Base-by-base conservation (phyloP, 2,888 invertebrate genomes). In the Callyntrura sp. region DNA sequence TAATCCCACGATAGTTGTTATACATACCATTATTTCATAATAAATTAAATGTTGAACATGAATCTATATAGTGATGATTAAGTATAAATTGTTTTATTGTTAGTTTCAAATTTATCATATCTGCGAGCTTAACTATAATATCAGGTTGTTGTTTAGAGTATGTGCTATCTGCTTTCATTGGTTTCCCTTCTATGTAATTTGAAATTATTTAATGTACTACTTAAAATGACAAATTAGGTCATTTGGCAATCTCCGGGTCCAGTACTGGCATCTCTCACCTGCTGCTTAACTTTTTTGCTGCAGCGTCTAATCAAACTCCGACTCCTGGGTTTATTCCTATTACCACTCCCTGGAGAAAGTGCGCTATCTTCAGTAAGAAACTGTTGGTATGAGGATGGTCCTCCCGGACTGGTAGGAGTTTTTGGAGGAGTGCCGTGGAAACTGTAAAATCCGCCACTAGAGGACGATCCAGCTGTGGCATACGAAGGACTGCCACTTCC, bases 251-350 rank as follows among this genome's bases (percentile, higher is more conserved):
- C 96, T 92, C 97, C 96, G 35, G 95, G 95, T 89, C 94, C 95
- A 83, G 94, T 95, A 93, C 96, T 96, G 73, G 96, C 96, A 93
- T 97, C 97, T 92, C 96, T 95, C 93, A 97, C 96, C 95, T 97
- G 97, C 94, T 97, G 97, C 94, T 97, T 97, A 91, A 97, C 96
- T 95, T 97, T 97, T 93, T 97, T 96, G 93, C 97, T 97, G 88
- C 97, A 96, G 91, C 97, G 95, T 92, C 98, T 95, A 93, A 98
- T 97, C 90, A 98, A 95, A 90, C 97, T 97, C 90, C 97, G 95
- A 94, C 96, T 81, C 20, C 97, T 95, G 0, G 96, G 96, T 93
- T 96, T 96, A 91, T 87, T 65, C 28, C 70, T 60, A 81, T 70
- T 89, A 28, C 57, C 57, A 83, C n/a, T n/a, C n/a, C 95, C 17